These are phyloP conservation scores for Varanus komodoensis DNA, from an alignment of 2,113 vertebrate species.

Conservation along the genomic window DNA sequence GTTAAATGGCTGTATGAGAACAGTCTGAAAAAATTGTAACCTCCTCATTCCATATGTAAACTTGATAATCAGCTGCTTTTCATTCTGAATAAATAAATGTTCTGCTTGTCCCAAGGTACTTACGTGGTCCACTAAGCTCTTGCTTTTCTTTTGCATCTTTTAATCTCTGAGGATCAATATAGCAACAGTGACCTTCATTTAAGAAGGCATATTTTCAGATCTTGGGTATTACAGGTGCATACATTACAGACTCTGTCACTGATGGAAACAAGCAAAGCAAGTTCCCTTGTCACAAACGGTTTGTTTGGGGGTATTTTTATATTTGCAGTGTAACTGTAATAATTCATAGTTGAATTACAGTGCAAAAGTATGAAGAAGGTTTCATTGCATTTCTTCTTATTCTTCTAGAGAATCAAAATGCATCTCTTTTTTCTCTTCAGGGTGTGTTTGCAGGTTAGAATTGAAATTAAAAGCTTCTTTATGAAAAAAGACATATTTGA, in stretches of 20 bases:
- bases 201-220: not conserved
- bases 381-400: not conserved
- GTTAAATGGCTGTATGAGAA: not conserved
- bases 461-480: slow-evolving; percentile 26
- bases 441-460: slow-evolving; percentile 17
- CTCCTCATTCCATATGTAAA: not conserved
- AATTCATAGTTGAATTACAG: not conserved
- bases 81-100: not conserved
- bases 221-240: not conserved
- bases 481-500: not conserved
- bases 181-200: not conserved
- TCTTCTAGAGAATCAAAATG: slow-evolving; percentile 21
- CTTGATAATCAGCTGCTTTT: not conserved
- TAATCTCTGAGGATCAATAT: not conserved
- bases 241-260: slow-evolving; percentile 1
- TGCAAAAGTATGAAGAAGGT: not conserved
- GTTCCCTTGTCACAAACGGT: not conserved
- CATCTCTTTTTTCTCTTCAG: not conserved
- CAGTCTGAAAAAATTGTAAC: not conserved
- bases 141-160: not conserved
- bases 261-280: slow-evolving; percentile 5
- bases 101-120: not conserved
- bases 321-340: not conserved
- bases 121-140: too few relatives aligned
- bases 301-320: not conserved